Evolutionary conservation across 2,797 vertebrate genomes (phyloP), one percentile per base, ranked within the genome.

Genomic region (Acanthurus tractus): DNA sequence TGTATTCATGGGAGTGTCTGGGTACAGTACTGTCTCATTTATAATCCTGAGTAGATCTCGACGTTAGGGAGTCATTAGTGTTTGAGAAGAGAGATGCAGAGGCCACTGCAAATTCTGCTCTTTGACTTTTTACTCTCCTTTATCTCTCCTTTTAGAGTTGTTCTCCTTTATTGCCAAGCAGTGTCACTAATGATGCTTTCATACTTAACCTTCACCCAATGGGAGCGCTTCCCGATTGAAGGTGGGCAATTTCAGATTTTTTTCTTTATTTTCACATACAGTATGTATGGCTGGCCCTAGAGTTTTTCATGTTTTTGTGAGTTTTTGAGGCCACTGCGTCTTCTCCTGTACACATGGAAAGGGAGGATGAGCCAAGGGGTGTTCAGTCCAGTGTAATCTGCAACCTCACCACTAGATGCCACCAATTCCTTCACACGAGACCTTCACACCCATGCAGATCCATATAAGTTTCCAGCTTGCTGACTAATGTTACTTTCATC

Each of bases 41-140:
- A 73, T 68, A 84, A 84, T 89, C 85, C 66, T 34, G 36, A 65
- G 52, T 56, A 48, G 75, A 70, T 64, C 69, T 25, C 76, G 59
- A 83, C 58, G 75, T 83, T 77, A 67, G 45, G 44, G 56, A 81
- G 52, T 66, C 70, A 67, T 82, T 63, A 78, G 61, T 70, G 38
- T 79, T 68, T 79, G 67, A 81, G 69, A 57, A 63, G 44, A 55
- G 29, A 38, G 56, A 48, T 36, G 29, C 54, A 68, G 50, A 74
- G 63, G 49, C 45, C 62, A 52, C 18, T 78, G 46, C 61, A 46
- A 45, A 81, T 50, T 72, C 56, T 49, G 38, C 76, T 50, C 53
- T 49, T 42, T 73, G 29, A 44, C 68, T 73, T 67, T 83, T 69
- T 45, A 56, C 50, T 36, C 20, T 66, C 63, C 46, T 70, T 64